phyloP scores from a whole-genome alignment of 2,888 invertebrate species.

The Pristionchus mayeri region DNA sequence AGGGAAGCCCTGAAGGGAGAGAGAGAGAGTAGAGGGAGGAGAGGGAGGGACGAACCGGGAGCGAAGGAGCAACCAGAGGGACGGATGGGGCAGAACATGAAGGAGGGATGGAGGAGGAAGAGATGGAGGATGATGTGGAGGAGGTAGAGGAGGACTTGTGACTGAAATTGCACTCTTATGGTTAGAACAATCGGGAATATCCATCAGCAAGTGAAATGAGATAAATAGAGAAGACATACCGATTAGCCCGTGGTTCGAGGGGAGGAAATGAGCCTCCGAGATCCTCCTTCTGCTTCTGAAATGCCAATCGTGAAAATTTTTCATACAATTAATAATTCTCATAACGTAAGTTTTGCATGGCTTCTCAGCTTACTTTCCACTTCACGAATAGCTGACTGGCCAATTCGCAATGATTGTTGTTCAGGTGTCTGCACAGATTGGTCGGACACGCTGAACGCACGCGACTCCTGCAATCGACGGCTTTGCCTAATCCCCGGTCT shows the following conservation, averaged over 20 bases:
- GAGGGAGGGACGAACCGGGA: background rate
- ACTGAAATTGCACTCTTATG: background rate
- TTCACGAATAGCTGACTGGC: constrained; percentile 39
- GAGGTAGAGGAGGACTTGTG: constrained; percentile 39
- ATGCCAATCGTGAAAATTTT: background rate
- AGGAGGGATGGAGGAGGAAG: background rate
- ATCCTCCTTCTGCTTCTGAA: constrained; percentile 45
- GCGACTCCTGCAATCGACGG: constrained; percentile 8
- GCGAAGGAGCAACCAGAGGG: background rate
- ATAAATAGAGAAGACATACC: too few relatives aligned
- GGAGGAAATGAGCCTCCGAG: constrained; percentile 42
- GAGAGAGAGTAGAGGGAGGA: background rate
- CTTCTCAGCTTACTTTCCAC: constrained; percentile 42
- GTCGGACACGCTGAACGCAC: constrained; percentile 57
- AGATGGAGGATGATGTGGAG: constrained; percentile 12
- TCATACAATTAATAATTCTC: too few relatives aligned
- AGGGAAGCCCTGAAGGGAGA: constrained; percentile 18
- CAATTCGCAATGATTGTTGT: constrained; percentile 47
- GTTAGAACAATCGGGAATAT: background rate
- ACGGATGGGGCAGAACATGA: background rate
- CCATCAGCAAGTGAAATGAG: background rate
- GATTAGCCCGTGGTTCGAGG: constrained; percentile 14
- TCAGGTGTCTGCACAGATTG: constrained; percentile 54
- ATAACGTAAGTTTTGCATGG: too few relatives aligned
- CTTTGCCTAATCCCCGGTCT: background rate